Percentiles rank a stretch among this genome's conserved stretches.
phyloP scores from a whole-genome alignment of 2,113 vertebrate genomes.

The Chrysochloris asiatica region DNA sequence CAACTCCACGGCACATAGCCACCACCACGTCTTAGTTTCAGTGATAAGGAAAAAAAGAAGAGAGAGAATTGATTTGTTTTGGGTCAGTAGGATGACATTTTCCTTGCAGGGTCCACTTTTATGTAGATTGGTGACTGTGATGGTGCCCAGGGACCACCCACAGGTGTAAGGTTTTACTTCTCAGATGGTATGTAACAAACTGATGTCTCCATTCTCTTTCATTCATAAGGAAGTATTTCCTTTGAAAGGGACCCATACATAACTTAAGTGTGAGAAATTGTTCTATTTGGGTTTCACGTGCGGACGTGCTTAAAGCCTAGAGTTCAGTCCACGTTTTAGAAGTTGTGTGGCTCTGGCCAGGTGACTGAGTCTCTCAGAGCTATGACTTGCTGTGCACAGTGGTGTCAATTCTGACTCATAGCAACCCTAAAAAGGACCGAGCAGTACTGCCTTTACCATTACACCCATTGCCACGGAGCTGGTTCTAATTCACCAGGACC shows the following conservation, averaged over 20 bases:
- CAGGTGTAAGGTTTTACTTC: background rate
- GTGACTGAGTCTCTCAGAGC: too few species aligned
- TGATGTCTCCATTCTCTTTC: background rate
- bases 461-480: background rate
- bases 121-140: background rate
- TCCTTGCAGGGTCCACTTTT: background rate
- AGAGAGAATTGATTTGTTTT: background rate
- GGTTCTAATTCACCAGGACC: too few species aligned
- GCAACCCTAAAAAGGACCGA: too few species aligned
- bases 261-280: background rate
- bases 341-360: background rate
- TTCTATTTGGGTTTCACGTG: background rate
- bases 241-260: background rate
- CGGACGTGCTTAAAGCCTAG: background rate
- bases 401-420: too few species aligned
- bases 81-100: too few species aligned
- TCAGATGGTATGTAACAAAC: background rate
- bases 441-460: too few species aligned
- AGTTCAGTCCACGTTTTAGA: background rate
- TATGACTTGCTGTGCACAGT: too few species aligned
- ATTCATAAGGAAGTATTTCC: background rate
- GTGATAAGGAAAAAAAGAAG: background rate
- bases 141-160: too few species aligned
- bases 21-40: background rate
- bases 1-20: too few species aligned